phyloP scores from a whole-genome alignment of 2,113 vertebrate species.

The Phaethon lepturus region DNA sequence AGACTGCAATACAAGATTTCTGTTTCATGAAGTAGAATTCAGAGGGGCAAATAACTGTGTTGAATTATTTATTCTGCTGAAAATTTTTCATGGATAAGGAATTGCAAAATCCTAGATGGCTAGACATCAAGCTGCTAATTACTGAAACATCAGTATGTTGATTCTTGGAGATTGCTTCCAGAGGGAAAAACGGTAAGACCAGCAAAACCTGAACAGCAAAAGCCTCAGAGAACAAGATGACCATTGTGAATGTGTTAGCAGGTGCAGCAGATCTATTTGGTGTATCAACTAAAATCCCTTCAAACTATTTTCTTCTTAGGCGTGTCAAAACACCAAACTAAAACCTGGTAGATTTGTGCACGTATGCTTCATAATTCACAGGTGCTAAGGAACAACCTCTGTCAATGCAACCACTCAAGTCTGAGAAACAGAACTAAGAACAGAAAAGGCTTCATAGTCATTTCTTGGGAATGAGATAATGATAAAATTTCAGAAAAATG shows the following conservation, averaged over 20 bases:
- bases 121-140: not conserved
- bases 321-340: not conserved
- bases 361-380: not conserved
- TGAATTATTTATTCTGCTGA: not conserved
- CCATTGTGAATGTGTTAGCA: not conserved
- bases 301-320: not conserved
- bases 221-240: not conserved
- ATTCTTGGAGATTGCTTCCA: not conserved
- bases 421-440: not conserved
- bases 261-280: not conserved
- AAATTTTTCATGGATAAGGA: not conserved
- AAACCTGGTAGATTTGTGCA: not conserved
- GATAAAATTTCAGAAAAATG: not conserved
- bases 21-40: not conserved
- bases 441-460: not conserved
- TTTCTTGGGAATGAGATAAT: not conserved
- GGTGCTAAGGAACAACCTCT: not conserved
- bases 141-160: not conserved
- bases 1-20: not conserved
- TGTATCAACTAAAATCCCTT: not conserved
- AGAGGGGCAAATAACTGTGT: not conserved
- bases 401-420: not conserved
- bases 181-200: not conserved
- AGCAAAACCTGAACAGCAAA: not conserved
- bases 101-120: not conserved